Base-by-base conservation (phyloP, 23 tunicate genomes). In the Halocynthia roretzi region DNA sequence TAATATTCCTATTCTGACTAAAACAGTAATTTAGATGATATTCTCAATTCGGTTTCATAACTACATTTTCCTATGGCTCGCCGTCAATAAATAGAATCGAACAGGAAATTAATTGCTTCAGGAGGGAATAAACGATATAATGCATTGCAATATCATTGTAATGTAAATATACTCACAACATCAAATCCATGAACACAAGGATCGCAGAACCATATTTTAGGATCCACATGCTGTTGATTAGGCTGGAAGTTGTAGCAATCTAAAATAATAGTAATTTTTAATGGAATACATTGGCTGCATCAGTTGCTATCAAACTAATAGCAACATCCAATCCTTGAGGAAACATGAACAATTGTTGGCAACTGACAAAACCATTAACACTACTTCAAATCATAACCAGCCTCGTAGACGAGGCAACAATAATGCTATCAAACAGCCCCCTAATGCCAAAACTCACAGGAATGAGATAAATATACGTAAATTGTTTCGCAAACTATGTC, bases 171-270 rank as follows among this genome's bases (percentile, higher is more conserved):
- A 74, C 78, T 53, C 21, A 74, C 72, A 10, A 76, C 81, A 8
- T 70, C 78, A 78, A 61, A 55, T 10, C 76, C 80, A 40, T 76
- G 78, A 51, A 84, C 56, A 52, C 97, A 90, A 8, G 77, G 52
- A 48, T 83, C 80, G 71, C 97, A 90, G 64, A 85, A 82, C 97
- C 97, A 90, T 50, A 31, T 8, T 7, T 74, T 50, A 54, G n/a
- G 82, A 56, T 10, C 52, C 12, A 40, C 50, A 7, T 57, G 70
- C 50, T 22, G 40, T 77, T 11, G 40, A 10, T 22, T 14, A 6
- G 44, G 19, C 8, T 53, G 62, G 9, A 15, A 53, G 57, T 61
- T 71, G 61, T 84, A 89, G 55, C 96, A 89, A 75, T 70, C 96
- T 89, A 75, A 51, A 61, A 82, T 70, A 22, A 6, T 11, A 31